These are phyloP conservation scores for Subacronicta megacephala DNA, from an alignment of 2,888 invertebrate genomes.

Conservation along the genomic window DNA sequence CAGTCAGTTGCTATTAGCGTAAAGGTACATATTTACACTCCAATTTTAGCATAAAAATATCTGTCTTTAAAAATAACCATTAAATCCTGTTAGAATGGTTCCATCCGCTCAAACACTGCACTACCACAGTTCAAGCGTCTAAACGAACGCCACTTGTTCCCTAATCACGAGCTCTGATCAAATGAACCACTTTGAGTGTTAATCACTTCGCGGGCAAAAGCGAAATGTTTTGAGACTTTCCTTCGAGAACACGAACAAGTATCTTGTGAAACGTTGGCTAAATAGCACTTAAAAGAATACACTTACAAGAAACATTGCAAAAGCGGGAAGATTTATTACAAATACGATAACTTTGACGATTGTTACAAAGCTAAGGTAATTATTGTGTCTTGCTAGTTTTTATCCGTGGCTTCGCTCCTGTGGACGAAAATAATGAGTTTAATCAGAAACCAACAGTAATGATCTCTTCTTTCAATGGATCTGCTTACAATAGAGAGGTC, in stretches of 20 bases:
- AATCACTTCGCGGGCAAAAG: conserved; percentile 69
- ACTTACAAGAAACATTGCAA: not conserved
- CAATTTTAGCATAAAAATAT: no score
- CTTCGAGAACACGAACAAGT: conserved; percentile 32
- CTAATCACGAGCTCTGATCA: conserved; percentile 63
- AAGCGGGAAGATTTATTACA: not conserved
- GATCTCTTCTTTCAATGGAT: no score
- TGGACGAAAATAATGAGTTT: no score
- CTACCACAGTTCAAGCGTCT: conserved; percentile 19
- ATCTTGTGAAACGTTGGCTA: conserved; percentile 39
- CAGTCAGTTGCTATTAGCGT: no score
- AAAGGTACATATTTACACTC: no score
- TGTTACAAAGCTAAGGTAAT: no score
- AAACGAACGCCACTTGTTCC: conserved; percentile 46
- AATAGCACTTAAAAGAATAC: not conserved
- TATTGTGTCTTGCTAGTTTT: no score
- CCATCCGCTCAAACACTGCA: conserved; percentile 24
- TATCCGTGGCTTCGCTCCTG: no score
- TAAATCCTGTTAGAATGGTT: conserved; percentile 12
- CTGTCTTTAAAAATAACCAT: not conserved
- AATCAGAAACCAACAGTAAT: no score
- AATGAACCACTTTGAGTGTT: conserved; percentile 73
- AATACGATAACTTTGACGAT: not conserved
- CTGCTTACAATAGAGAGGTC: no score
- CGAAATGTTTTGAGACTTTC: conserved; percentile 53